Evolutionary conservation across 2,797 vertebrate genomes (phyloP).

Genomic region (Aldrovandia affinis): DNA sequence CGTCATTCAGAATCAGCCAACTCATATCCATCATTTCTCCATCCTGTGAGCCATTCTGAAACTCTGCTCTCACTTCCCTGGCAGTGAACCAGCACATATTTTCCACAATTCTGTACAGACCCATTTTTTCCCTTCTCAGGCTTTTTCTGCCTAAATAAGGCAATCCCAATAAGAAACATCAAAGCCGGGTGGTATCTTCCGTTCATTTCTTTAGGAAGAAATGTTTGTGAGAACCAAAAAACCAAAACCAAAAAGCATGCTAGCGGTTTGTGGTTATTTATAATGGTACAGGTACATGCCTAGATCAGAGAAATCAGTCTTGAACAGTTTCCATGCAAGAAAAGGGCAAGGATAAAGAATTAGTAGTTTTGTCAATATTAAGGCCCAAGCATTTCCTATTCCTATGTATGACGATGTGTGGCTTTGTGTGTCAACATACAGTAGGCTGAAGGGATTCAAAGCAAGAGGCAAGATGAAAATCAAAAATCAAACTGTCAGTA

Average conservation of each 20-base stretch:
- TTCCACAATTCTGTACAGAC: constrained; percentile 10
- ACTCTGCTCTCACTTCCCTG: background rate
- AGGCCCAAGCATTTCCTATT: background rate
- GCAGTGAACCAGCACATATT: constrained; percentile 6
- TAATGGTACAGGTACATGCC: background rate
- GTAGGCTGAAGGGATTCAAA: constrained; percentile 14
- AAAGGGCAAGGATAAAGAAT: background rate
- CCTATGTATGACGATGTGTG: background rate
- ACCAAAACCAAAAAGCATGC: too few relatives aligned
- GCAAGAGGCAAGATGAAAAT: background rate
- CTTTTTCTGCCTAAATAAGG: constrained; percentile 25
- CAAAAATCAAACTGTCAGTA: too few relatives aligned
- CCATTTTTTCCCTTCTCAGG: background rate
- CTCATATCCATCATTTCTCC: background rate
- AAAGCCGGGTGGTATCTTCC: background rate
- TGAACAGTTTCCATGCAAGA: background rate
- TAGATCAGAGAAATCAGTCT: background rate
- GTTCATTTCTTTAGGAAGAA: background rate
- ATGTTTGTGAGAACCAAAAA: background rate
- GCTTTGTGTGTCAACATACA: background rate
- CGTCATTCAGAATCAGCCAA: background rate
- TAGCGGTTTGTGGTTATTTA: background rate
- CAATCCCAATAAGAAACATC: constrained; percentile 7
- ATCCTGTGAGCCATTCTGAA: background rate
- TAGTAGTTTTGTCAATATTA: background rate